Conservation (phyloP, 2,113 vertebrate species). For the Campylorhamphus procurvoides region DNA sequence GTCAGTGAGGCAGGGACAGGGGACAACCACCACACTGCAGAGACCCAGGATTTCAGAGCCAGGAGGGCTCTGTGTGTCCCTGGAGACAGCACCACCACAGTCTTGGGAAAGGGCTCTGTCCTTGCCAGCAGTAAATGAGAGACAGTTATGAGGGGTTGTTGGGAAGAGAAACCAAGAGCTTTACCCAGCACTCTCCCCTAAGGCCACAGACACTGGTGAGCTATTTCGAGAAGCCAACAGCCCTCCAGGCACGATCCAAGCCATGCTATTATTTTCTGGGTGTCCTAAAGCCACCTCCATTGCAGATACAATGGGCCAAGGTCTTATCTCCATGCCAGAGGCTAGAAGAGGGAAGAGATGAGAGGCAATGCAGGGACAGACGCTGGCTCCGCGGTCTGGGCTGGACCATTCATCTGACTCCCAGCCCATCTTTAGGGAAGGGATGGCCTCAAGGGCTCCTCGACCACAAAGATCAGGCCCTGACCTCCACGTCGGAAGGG, state of each 20-base stretch:
- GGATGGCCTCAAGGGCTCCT: background rate
- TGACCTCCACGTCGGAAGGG: background rate
- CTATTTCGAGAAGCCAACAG: background rate
- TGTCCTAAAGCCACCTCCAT: constrained; percentile 22
- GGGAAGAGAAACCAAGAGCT: background rate
- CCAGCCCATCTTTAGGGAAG: background rate
- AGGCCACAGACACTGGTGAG: background rate
- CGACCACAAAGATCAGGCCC: background rate
- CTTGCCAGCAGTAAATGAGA: background rate
- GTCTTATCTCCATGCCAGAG: background rate
- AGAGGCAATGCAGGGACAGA: background rate
- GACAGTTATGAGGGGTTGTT: background rate
- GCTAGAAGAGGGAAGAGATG: background rate
- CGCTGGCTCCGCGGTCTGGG: accelerated
- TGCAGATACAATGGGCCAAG: background rate
- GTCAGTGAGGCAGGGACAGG: accelerated
- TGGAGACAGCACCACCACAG: background rate
- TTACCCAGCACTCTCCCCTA: background rate
- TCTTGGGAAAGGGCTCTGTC: background rate
- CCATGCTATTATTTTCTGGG: background rate
- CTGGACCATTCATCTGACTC: background rate
- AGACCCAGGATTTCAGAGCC: accelerated
- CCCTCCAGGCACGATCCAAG: background rate
- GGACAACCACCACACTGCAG: accelerated
- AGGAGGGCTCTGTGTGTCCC: background rate